Evolutionary conservation across 2,797 vertebrate genomes (phyloP).

Genomic region (Anniella stebbinsi): DNA sequence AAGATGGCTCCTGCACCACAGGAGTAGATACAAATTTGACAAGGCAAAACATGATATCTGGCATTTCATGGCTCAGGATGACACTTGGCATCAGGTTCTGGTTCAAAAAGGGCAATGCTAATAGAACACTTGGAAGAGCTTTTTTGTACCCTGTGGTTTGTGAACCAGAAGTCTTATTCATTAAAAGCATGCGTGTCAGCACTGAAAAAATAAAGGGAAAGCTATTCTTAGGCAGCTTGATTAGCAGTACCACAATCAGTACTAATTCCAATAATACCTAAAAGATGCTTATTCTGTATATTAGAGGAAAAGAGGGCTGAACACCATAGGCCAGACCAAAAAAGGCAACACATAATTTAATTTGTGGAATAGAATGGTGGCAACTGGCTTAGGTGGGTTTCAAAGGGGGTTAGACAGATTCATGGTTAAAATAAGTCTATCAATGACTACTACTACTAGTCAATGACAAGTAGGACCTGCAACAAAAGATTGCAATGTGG

Average conservation of each 20-base stretch:
- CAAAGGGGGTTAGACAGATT: too few species aligned
- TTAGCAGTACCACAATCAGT: not conserved
- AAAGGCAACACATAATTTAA: not conserved
- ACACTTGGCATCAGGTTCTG: slow-evolving; percentile 43
- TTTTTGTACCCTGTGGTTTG: slow-evolving; percentile 11
- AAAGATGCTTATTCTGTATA: not conserved
- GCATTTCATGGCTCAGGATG: slow-evolving; percentile 58
- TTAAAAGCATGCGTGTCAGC: rapidly evolving
- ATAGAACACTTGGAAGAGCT: not conserved
- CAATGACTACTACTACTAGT: too few species aligned
- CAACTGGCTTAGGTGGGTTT: too few species aligned
- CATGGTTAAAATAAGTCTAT: too few species aligned
- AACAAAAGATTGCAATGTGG: too few species aligned
- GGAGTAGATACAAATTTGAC: slow-evolving; percentile 57
- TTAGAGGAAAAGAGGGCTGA: not conserved
- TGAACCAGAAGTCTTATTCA: slow-evolving; percentile 34
- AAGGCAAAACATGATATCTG: slow-evolving; percentile 50
- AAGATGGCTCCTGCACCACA: slow-evolving; percentile 57
- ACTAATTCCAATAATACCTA: not conserved
- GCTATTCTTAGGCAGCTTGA: not conserved
- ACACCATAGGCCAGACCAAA: not conserved
- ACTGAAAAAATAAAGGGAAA: slow-evolving; percentile 2
- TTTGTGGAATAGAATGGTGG: not conserved
- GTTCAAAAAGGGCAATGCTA: slow-evolving; percentile 47
- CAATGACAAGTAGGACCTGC: too few species aligned